Base-by-base conservation (phyloP, 1,140 invertebrate genomes). In the Pogonus chalceus region DNA sequence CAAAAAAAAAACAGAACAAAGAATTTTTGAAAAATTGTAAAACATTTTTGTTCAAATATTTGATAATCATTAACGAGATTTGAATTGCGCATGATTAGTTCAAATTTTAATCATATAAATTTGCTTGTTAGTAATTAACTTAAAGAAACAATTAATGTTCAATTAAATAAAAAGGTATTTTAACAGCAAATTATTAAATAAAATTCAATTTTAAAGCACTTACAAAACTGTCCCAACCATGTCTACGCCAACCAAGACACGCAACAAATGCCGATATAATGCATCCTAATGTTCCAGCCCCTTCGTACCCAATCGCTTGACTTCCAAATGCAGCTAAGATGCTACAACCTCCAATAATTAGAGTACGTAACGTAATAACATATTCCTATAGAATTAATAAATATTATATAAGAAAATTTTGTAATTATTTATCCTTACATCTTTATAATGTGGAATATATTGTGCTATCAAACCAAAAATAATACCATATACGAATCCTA, bases 231-330 rank as follows among this genome's bases (percentile, higher is more conserved):
- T 49, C 53, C 64, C 64, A 67, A 20, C 65, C 66, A 60, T 68
- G 64, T 20, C 52, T 60, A 47, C 69, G 67, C 76, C 75, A 78
- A 48, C 69, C 67, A 39, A 69, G 64, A 47, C 69, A 75, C 2
- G 80, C 81, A 22, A 83, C 75, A 70, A 84, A 83, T 1, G 81
- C 75, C 21, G 79, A 60, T 23, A 76, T 74, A 22, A 83, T 76
- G 62, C 77, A 79, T 2, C 74, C 81, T 16, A 85, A 65, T 3
- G 82, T 77, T 10, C 84, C 83, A 9, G 79, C 77, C n/a, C 80
- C 81, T 43, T 69, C 70, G 60, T 79, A 75, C 1, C 75, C 74
- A 47, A 81, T 64, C 23, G 66, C 63, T 47, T 71, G 68, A 59
- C 80, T 83, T 24, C 80, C 79, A 65, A 85, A 77, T 37, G 84